A percentile compares a stretch with the other conserved stretches of the same genome.
Evolutionary conservation across 2,797 vertebrate species (phyloP).

Genomic region (Enteromius treurensis): DNA sequence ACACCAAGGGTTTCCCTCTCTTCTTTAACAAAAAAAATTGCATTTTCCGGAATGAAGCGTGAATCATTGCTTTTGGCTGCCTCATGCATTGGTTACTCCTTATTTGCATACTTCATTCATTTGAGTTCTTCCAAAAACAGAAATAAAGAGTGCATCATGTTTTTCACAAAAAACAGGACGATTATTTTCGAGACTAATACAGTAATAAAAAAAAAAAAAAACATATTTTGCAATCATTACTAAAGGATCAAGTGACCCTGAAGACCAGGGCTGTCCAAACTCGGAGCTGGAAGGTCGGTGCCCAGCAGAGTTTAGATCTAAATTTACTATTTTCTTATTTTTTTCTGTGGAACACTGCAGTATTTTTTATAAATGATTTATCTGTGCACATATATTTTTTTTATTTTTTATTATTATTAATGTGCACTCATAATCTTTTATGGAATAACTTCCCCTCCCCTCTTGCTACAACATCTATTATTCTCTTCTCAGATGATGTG

Average conservation of each 20-base stretch:
- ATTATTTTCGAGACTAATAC: not conserved
- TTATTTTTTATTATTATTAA: not conserved
- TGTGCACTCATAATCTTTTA: not conserved
- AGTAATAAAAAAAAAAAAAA: not conserved
- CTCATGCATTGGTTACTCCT: not conserved
- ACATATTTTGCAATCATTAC: not conserved
- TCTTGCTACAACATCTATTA: not conserved
- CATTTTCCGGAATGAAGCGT: not conserved
- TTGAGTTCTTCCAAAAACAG: not conserved
- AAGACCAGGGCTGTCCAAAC: not conserved
- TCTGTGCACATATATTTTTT: not conserved
- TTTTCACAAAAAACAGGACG: not conserved
- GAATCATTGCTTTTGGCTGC: not conserved
- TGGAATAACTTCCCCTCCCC: not conserved
- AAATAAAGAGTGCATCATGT: not conserved
- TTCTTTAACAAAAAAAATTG: constrained; percentile 21
- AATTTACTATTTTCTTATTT: not conserved
- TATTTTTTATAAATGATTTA: not conserved
- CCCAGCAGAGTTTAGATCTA: not conserved
- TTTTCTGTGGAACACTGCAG: not conserved
- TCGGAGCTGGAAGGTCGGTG: too few relatives aligned
- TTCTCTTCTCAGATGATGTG: not conserved
- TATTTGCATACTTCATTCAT: not conserved
- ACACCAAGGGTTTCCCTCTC: constrained; percentile 22
- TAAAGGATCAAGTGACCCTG: not conserved